Base-by-base conservation (phyloP, 2,113 vertebrate species). In the Melanostigma gelatinosum region DNA sequence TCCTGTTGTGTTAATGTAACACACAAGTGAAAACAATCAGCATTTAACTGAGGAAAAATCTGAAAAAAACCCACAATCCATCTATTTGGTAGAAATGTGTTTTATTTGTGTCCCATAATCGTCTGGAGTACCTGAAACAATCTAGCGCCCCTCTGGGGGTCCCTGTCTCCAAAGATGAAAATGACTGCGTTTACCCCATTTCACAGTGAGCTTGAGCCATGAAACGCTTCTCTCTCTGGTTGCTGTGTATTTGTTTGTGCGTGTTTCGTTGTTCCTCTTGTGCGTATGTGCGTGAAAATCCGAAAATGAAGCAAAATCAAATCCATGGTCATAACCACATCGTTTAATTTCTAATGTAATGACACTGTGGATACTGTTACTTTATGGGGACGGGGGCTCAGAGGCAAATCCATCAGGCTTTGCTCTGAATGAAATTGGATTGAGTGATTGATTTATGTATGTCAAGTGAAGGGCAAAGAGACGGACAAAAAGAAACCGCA, bases 361-460 rank as follows among this genome's bases (percentile, higher is more conserved):
- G 93, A 92, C 84, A 83, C 62, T 70, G 54, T 74, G 58, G 86
- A 80, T 82, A 42, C 77, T 83, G 87, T 88, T 87, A 74, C 87
- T 92, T 90, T 88, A 91, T 85, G 85, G 83, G 89, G 79, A 86
- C 29, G 29, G 68, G 64, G 70, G 88, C 88, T 91, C 67, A 79
- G 83, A 87, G 66, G 88, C 82, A 82, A 92, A 89, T 88, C 84
- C 88, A 87, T 91, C 90, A 91, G 87, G 85, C 91, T 89, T 91
- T 88, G 84, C 84, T 88, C 72, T 85, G 85, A 91, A 93, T 89
- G 85, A 89, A 93, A 93, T 90, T 89, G 87, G 88, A 94, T 90
- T 92, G 94, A 93, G 82, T 93, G 94, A 95, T 94, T 94, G 94
- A 95, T 95, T 93, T 91, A 91, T 92, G 92, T 87, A 91, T 93